Percentiles rank a stretch among this genome's conserved stretches.
These are phyloP conservation scores for Drosophila bunnanda DNA, from an alignment of 2,888 invertebrate genomes.

Conservation along the genomic window DNA sequence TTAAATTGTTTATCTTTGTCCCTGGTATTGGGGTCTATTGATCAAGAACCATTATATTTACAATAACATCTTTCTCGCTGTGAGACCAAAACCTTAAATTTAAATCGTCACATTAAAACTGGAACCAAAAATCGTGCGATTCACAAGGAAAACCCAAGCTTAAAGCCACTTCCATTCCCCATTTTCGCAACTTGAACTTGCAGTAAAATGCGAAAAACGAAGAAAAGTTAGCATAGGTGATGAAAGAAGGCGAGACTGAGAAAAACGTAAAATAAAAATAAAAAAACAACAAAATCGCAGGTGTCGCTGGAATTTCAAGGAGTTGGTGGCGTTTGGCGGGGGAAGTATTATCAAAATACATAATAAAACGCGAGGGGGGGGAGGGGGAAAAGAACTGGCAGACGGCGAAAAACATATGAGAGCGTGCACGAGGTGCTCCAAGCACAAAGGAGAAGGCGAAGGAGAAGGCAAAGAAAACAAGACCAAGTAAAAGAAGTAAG, in stretches of 20 bases:
- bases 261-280: neutral
- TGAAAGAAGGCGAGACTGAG: slow-evolving; percentile 9
- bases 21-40: neutral
- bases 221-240: slow-evolving; percentile 33
- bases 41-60: neutral
- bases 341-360: slow-evolving; percentile 45
- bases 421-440: slow-evolving; percentile 41
- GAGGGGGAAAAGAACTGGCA: slow-evolving; percentile 19
- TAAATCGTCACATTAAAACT: neutral
- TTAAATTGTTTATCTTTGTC: neutral
- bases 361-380: slow-evolving; percentile 26
- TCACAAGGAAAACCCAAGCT: neutral
- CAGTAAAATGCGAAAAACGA: slow-evolving; percentile 2
- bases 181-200: slow-evolving; percentile 1
- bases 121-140: neutral
- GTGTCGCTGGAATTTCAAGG: slow-evolving; percentile 26
- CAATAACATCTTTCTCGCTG: neutral
- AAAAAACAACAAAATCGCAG: slow-evolving; percentile 15
- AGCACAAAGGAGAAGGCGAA: slow-evolving; percentile 40
- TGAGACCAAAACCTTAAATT: neutral
- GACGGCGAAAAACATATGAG: slow-evolving; percentile 43
- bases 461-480: slow-evolving; percentile 46
- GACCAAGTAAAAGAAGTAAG: slow-evolving; percentile 50
- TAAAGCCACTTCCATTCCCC: neutral
- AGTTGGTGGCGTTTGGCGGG: slow-evolving; percentile 25